Base-by-base conservation (phyloP, 2,113 vertebrate species). In the Origma solitaria region DNA sequence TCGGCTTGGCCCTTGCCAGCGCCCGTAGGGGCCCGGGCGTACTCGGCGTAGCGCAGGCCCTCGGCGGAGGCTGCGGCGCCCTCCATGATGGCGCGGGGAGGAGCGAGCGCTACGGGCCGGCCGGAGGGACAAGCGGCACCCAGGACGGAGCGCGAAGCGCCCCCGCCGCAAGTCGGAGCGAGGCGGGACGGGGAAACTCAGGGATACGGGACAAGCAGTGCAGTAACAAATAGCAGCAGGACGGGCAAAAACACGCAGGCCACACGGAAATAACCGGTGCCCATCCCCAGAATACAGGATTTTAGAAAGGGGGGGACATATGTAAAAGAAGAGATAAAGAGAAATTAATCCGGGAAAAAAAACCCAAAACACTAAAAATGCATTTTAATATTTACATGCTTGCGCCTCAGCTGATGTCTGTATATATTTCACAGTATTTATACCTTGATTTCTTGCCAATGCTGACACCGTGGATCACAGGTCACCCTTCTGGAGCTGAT, bases 1-100 rank as follows among this genome's bases (percentile, higher is more conserved):
- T 96, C 86, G 22, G 40, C 61, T 44, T 86, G 86, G 58, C 89
- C 94, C 71, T 27, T 61, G 68, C 71, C 76, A n/a, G 86, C 37
- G 53, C 68, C 76, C 35, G 79, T 21, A 58, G 86, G 53, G 61
- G 5, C 9, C 45, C 71, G 35, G 7, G 24, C 1, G 25, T 96
- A 96, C 60, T 96, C 93, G 7, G 94, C 93, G 7, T 94, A 92
- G 10, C 89, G 89, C 37, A 96, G 3, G 2, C 64, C 35, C 30
- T 96, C 76, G 2, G 86, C n/a, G 1, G 86, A 44, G 13, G 40
- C 71, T 12, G 51, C 51, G 0, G 79, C 4, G 3, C 88, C 66
- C 5, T 78, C 91, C 91, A 93, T 96, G 37, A 1, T 7, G 40
- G 30, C 4, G 1, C 4, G 15, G 2, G 5, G 42, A 5, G 9